Evolutionary conservation across 1,140 invertebrate genomes (phyloP), one percentile per base, ranked within the genome.

Genomic region (Zelostemma sp.): DNA sequence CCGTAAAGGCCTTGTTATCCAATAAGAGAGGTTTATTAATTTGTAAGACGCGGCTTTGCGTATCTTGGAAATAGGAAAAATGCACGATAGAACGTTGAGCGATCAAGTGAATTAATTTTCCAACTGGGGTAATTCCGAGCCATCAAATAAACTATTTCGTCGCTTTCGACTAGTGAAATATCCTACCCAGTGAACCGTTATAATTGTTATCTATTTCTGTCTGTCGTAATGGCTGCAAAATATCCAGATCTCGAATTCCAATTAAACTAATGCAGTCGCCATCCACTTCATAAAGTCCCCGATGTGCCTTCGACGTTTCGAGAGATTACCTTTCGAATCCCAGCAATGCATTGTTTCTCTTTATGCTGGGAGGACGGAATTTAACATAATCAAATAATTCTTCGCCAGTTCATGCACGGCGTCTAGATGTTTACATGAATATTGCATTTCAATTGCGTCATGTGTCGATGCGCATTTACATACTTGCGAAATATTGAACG

Each of bases 181-280:
- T 68, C 63, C 46, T 46, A 54, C 53, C 41, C 43, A 54, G 33
- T 15, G 46, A 63, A 40, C 45, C 46, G 40, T 64, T 59, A 55
- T 57, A 68, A 70, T 68, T 64, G 55, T 63, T 72, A 53, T 40
- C 48, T 65, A 75, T 66, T 64, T 49, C 62, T 49, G 53, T 53
- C 49, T 48, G n/a, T 38, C 16, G 51, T 51, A 63, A 71, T 60
- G 60, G 67, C 63, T 54, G 68, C 67, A 72, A 74, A 64, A 71
- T 60, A 66, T 47, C 51, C 3, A 35, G 57, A 41, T 70, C 72
- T 72, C 73, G 68, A 75, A 77, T 78, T 76, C 73, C 76, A 80
- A 78, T 78, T 77, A 80, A 76, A 76, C 53, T 60, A 69, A 67
- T 70, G 55, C 64, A 68, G 55, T 57, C 45, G 53, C 58, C 55